A percentile compares a stretch with the other conserved stretches of the same genome.
Conservation (phyloP, 2,888 invertebrate species). For the Rotaria socialis region DNA sequence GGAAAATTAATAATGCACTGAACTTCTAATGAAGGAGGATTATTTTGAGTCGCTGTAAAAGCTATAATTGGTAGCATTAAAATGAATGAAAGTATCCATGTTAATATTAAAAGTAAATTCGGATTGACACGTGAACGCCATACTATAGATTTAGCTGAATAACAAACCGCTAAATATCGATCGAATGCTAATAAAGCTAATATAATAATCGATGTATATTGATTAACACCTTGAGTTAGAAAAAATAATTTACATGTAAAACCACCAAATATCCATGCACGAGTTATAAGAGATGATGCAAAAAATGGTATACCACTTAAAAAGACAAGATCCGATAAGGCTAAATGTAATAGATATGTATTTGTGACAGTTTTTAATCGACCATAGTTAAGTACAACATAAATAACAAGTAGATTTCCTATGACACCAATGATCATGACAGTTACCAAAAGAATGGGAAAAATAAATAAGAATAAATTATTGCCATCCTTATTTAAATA, state of each 20-base stretch:
- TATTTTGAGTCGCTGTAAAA: background rate
- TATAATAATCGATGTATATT: conserved; percentile 44
- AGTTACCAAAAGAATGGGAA: background rate
- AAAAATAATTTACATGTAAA: conserved; percentile 45
- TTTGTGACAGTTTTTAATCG: conserved; percentile 45
- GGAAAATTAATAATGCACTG: background rate
- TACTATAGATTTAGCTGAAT: background rate
- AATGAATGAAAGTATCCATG: conserved; percentile 27
- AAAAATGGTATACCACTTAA: conserved; percentile 46
- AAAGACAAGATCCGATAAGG: conserved; percentile 44
- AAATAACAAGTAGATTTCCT: conserved; percentile 41
- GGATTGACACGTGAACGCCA: conserved; percentile 12
- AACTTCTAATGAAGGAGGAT: background rate
- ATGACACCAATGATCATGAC: conserved; percentile 39
- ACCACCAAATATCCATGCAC: conserved; percentile 41
- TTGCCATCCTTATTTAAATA: background rate
- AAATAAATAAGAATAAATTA: background rate
- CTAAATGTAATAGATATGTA: conserved; percentile 41
- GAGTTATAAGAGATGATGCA: conserved; percentile 41
- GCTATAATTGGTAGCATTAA: conserved; percentile 15
- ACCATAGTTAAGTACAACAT: conserved; percentile 42
- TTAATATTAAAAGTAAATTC: background rate
- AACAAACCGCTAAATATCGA: conserved; percentile 36
- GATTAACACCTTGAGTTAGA: conserved; percentile 45
- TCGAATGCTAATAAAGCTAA: conserved; percentile 44